These are phyloP conservation scores for Xiphophorus birchmanni DNA, from an alignment of 2,797 vertebrate genomes.

Conservation along the genomic window DNA sequence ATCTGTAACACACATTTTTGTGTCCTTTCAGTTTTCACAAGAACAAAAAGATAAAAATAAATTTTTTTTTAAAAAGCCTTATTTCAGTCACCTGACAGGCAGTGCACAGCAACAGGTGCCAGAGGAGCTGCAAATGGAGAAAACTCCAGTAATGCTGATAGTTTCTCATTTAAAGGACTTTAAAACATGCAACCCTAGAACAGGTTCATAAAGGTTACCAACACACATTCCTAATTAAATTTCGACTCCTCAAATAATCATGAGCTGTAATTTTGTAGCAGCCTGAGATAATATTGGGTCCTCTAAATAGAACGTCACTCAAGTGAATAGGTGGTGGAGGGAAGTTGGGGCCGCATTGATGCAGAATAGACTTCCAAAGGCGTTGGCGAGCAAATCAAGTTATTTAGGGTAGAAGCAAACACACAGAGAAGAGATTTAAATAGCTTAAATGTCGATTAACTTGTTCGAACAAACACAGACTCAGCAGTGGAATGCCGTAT, in stretches of 20 bases:
- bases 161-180: background rate
- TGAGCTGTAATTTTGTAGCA: slow-evolving; percentile 32
- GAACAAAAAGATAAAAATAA: background rate
- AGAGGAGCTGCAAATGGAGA: background rate
- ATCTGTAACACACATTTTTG: background rate
- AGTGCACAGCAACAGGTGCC: background rate
- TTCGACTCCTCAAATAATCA: slow-evolving; percentile 33
- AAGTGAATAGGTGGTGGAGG: slow-evolving; percentile 34
- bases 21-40: background rate
- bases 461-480: slow-evolving; percentile 3
- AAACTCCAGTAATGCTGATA: background rate
- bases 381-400: slow-evolving; percentile 16
- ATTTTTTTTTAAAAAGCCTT: background rate
- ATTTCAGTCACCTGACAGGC: background rate
- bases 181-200: background rate
- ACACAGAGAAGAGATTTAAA: slow-evolving; percentile 21
- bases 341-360: slow-evolving; percentile 24
- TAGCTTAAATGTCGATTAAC: slow-evolving; percentile 42
- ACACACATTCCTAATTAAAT: slow-evolving; percentile 16
- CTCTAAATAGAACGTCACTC: slow-evolving; percentile 43
- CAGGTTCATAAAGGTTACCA: background rate
- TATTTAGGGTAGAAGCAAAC: slow-evolving; percentile 11
- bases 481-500: background rate
- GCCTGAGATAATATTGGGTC: slow-evolving; percentile 50
- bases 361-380: slow-evolving; percentile 8